phyloP scores from a whole-genome alignment of 2,113 vertebrate genomes.

The Spheniscus mendiculus region DNA sequence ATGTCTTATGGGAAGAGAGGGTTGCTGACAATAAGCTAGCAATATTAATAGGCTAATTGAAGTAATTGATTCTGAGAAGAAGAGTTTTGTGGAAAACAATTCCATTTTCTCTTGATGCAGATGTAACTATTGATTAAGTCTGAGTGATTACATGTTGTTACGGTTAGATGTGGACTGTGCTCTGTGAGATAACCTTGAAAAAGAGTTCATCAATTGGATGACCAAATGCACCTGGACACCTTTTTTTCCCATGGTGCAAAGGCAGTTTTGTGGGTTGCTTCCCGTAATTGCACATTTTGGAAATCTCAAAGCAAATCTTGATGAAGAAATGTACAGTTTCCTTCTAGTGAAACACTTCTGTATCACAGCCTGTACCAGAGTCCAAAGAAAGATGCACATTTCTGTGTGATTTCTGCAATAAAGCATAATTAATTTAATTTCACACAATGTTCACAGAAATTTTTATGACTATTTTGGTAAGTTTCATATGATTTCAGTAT shows the following conservation, averaged over 20 bases:
- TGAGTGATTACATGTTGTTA: background rate
- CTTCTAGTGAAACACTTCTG: background rate
- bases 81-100: background rate
- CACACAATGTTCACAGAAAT: background rate
- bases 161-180: background rate
- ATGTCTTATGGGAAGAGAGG: background rate
- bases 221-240: background rate
- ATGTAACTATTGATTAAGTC: conserved; percentile 1
- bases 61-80: background rate
- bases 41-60: background rate
- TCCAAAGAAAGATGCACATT: background rate
- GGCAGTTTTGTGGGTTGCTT: background rate
- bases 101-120: conserved; percentile 8
- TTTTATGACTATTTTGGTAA: background rate
- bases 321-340: background rate
- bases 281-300: background rate
- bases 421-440: background rate
- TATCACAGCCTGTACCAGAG: background rate
- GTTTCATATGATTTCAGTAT: background rate
- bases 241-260: background rate
- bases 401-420: background rate
- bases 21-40: background rate
- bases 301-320: background rate
- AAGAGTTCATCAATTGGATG: background rate
- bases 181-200: background rate